These are phyloP conservation scores for Prunella strophiata DNA, from an alignment of 2,797 vertebrate species.

Conservation along the genomic window DNA sequence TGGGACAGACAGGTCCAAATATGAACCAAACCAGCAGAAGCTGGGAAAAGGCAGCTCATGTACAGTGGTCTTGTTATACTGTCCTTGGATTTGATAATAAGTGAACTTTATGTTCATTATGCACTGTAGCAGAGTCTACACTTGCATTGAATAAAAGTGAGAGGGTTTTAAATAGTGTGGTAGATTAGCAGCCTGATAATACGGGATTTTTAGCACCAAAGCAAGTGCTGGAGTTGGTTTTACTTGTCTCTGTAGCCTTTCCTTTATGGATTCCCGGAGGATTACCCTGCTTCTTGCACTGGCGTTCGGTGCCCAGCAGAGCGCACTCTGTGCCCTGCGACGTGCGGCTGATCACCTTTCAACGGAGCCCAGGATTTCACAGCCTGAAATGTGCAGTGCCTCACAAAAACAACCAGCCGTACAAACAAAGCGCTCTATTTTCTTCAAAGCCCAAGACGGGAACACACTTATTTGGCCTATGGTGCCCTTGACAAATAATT, in stretches of 20 bases:
- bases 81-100: background rate
- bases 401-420: background rate
- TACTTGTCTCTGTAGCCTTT: background rate
- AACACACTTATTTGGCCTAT: slow-evolving; percentile 6
- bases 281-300: background rate
- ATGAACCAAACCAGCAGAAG: background rate
- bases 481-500: slow-evolving; percentile 37
- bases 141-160: background rate
- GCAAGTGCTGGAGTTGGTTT: background rate
- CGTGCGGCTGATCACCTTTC: background rate
- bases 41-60: background rate
- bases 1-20: background rate
- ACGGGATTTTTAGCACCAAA: background rate
- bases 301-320: slow-evolving; percentile 27
- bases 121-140: background rate
- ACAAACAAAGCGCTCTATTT: background rate
- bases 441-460: background rate
- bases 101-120: background rate
- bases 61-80: background rate
- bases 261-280: background rate
- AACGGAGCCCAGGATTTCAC: background rate
- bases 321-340: background rate
- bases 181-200: background rate
- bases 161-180: background rate
- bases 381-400: background rate